phyloP scores from a whole-genome alignment of 2,113 vertebrate species.

The Mellivora capensis region DNA sequence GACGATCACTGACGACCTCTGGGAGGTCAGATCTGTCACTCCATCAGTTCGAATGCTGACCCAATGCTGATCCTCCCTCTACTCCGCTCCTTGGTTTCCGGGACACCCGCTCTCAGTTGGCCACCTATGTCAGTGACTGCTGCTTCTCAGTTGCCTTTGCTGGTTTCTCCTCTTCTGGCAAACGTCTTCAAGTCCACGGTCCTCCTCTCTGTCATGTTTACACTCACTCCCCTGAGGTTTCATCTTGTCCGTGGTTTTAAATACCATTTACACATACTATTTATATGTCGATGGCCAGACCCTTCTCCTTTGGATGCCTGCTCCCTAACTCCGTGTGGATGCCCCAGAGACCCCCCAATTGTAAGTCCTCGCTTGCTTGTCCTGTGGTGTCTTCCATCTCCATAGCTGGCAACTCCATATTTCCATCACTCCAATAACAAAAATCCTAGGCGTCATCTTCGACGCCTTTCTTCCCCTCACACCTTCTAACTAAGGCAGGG shows the following conservation, averaged over 20 bases:
- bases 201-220: background rate
- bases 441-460: background rate
- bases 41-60: background rate
- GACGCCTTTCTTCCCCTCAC: background rate
- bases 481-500: background rate
- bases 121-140: background rate
- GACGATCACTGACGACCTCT: background rate
- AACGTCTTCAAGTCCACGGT: background rate
- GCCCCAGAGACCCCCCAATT: background rate
- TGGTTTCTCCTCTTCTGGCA: background rate
- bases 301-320: background rate
- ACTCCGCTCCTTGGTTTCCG: background rate
- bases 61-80: accelerated
- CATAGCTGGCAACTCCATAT: background rate
- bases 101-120: background rate
- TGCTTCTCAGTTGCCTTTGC: background rate
- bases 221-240: background rate
- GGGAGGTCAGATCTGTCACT: background rate
- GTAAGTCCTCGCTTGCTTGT: background rate
- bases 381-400: background rate
- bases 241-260: background rate
- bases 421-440: background rate
- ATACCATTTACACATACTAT: background rate
- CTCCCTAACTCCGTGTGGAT: background rate
- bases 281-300: background rate